Percentiles rank a stretch among this genome's conserved stretches.
These are phyloP conservation scores for Drosophila teissieri DNA, from an alignment of 1,140 invertebrate genomes.

Conservation along the genomic window DNA sequence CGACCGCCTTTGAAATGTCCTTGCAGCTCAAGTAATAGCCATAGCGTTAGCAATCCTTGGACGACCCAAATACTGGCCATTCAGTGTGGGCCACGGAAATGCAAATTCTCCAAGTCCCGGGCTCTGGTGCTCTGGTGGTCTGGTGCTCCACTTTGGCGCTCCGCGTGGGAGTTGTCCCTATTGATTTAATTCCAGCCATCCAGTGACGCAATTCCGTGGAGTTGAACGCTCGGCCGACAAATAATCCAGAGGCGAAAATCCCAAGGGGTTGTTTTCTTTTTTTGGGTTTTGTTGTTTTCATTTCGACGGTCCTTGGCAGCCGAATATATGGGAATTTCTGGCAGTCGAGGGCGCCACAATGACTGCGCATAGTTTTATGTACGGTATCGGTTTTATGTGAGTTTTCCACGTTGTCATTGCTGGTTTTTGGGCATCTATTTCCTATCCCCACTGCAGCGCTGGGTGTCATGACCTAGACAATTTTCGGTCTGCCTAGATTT, in stretches of 20 bases:
- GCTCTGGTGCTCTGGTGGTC: no score
- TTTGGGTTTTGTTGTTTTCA: conserved; percentile 31
- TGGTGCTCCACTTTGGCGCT: conserved; percentile 54
- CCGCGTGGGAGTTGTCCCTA: conserved; percentile 76
- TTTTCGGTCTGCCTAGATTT: conserved; percentile 49
- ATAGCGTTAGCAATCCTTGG: conserved; percentile 29
- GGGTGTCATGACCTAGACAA: conserved; percentile 72
- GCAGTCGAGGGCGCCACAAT: conserved; percentile 62
- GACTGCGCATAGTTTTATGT: conserved; percentile 81
- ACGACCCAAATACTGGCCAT: conserved; percentile 63
- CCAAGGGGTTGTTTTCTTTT: conserved; percentile 64
- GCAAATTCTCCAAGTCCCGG: conserved; percentile 58
- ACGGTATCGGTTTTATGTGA: conserved; percentile 54
- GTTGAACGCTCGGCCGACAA: conserved; percentile 65
- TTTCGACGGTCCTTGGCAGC: conserved; percentile 25
- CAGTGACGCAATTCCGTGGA: conserved; percentile 70
- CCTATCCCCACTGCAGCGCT: conserved; percentile 43
- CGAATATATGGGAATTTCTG: conserved; percentile 39
- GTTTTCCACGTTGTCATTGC: conserved; percentile 45
- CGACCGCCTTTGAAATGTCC: conserved; percentile 70
- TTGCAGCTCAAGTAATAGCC: conserved; percentile 24
- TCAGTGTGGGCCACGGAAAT: conserved; percentile 49
- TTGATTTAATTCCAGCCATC: conserved; percentile 73
- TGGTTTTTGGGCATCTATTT: conserved; percentile 24
- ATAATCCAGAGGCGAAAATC: conserved; percentile 51